A percentile compares a stretch with the other conserved stretches of the same genome.
These are phyloP conservation scores for Trypoxylus dichotomus DNA, from an alignment of 1,140 invertebrate species.

Conservation along the genomic window DNA sequence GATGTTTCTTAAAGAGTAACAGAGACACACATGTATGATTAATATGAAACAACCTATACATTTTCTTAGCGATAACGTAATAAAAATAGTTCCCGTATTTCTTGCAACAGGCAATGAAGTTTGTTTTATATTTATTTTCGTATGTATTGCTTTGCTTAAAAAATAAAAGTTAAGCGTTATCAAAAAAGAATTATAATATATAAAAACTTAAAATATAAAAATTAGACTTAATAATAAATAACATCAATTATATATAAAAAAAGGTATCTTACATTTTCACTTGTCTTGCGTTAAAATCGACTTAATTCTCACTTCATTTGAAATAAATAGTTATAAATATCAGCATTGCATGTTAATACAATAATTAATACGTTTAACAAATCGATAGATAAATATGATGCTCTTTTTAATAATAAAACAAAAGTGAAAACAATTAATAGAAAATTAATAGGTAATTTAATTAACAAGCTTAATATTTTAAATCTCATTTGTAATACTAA, in stretches of 20 bases:
- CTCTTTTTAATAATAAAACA: background rate
- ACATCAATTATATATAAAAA: too few species aligned
- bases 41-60: background rate
- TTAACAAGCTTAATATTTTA: background rate
- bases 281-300: background rate
- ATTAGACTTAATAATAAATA: background rate
- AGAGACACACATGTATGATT: too few species aligned
- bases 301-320: background rate
- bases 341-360: background rate
- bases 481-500: background rate
- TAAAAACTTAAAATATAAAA: background rate
- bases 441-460: too few species aligned
- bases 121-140: background rate
- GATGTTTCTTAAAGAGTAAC: too few species aligned
- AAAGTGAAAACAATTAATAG: background rate
- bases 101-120: background rate
- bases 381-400: background rate
- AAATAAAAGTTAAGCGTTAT: background rate
- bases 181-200: background rate
- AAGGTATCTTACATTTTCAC: background rate
- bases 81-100: background rate
- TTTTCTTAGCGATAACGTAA: background rate
- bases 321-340: background rate
- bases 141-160: background rate
- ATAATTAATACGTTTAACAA: background rate